A percentile compares a stretch with the other conserved stretches of the same genome.
phyloP scores from a whole-genome alignment of 2,113 vertebrate species.

The Nycticorax nycticorax region DNA sequence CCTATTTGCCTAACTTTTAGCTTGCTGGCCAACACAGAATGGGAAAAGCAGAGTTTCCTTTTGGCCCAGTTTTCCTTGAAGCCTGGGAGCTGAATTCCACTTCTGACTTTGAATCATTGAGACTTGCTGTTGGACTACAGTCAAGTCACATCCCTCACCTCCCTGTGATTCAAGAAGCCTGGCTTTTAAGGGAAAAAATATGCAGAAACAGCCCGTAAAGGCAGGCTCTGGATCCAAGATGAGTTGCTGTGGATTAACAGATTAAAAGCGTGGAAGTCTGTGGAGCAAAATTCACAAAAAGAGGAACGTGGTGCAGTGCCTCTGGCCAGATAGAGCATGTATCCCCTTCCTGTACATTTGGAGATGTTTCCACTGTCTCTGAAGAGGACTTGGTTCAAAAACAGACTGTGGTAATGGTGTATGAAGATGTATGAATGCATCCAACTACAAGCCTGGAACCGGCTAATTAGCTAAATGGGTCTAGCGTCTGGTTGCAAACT shows the following conservation, averaged over 20 bases:
- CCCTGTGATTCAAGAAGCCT: conserved; percentile 34
- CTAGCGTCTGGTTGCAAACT: not conserved
- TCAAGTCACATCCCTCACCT: conserved; percentile 60
- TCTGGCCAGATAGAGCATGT: not conserved
- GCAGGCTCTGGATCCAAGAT: conserved; percentile 1
- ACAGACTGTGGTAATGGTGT: not conserved
- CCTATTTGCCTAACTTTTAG: conserved; percentile 50
- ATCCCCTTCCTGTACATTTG: not conserved
- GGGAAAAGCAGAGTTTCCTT: conserved; percentile 62
- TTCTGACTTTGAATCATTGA: conserved; percentile 55
- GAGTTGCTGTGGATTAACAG: conserved; percentile 31
- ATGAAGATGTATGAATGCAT: not conserved
- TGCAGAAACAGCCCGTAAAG: not conserved
- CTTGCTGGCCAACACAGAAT: conserved; percentile 32
- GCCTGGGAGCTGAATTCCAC: conserved; percentile 61
- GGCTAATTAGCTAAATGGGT: not conserved
- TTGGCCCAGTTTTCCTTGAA: conserved; percentile 45
- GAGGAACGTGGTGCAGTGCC: not conserved
- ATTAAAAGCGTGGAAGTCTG: conserved; percentile 4
- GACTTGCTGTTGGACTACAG: conserved; percentile 35
- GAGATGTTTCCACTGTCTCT: not conserved
- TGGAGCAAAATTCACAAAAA: not conserved
- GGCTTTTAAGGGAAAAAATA: conserved; percentile 32
- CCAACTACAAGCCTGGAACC: not conserved
- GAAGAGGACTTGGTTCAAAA: not conserved